Evolutionary conservation across 2,888 invertebrate species (phyloP).

Genomic region (Euproctis similis): DNA sequence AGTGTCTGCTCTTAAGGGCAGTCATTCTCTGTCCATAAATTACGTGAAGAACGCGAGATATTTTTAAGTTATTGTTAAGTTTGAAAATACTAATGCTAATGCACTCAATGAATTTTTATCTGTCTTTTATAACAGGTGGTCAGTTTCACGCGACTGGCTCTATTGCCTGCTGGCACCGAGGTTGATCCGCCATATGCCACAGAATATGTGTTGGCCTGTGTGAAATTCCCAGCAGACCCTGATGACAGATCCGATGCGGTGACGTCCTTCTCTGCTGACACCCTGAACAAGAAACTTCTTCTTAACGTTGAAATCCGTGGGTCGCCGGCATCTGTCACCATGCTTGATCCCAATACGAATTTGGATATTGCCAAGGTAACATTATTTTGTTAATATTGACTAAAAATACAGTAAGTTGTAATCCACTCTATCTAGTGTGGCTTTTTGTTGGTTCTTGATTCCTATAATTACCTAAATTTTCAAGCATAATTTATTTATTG

Average conservation of each 20-base stretch:
- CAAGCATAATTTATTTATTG: too few relatives aligned
- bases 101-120: too few relatives aligned
- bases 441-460: too few relatives aligned
- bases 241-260: slow-evolving; percentile 88
- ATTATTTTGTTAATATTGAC: too few relatives aligned
- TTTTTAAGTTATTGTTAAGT: not conserved
- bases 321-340: slow-evolving; percentile 72
- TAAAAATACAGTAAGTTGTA: too few relatives aligned
- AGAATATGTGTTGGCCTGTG: slow-evolving; percentile 91
- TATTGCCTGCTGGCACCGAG: slow-evolving; percentile 82
- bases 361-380: slow-evolving; percentile 69
- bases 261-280: slow-evolving; percentile 77
- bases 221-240: slow-evolving; percentile 89
- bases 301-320: slow-evolving; percentile 88
- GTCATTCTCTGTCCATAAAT: too few relatives aligned
- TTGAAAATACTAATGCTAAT: not conserved
- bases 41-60: too few relatives aligned
- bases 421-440: too few relatives aligned
- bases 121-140: too few relatives aligned
- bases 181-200: slow-evolving; percentile 86
- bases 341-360: slow-evolving; percentile 68
- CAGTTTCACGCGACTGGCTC: slow-evolving; percentile 83
- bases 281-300: slow-evolving; percentile 83
- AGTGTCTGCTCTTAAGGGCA: too few relatives aligned
- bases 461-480: too few relatives aligned